Base-by-base conservation (phyloP, 1,140 invertebrate species). In the Bombus pascuorum region DNA sequence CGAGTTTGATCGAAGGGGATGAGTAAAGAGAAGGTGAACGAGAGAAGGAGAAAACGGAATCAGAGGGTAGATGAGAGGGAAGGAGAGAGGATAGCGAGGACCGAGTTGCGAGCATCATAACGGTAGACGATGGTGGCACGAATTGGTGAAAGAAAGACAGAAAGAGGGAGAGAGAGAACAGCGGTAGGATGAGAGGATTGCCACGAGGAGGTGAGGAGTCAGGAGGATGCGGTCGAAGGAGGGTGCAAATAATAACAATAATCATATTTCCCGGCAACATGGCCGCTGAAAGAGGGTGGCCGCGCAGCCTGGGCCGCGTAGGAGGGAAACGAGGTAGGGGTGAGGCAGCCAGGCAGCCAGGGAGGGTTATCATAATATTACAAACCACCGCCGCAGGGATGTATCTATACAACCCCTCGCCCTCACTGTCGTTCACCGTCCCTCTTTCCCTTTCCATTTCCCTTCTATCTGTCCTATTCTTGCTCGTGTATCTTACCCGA, bases 161-260 rank as follows among this genome's bases (percentile, higher is more conserved):
- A 44, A 57, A 53, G 44, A 53, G 84, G 74, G 68, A 74, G 86
- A 78, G 86, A 78, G 65, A 70, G 78, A 71, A 76, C 66, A 70
- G 76, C 83, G 87, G 77, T 68, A 85, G 88, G 87, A 89, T 83
- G 89, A 87, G 68, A 90, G 82, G 89, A 77, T 83, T 85, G 90
- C 87, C 75, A 88, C 82, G 83, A 85, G 86, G 88, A 86, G 89
- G 88, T 85, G 92, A 92, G 89, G 91, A 92, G 91, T 91, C 91
- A 91, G 91, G 91, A 92, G 91, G 90, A 92, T 92, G 91, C 89
- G 91, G 87, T 83, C 89, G 90, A 91, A 93, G 93, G 93, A 94
- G 94, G 94, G 92, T 93, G 92, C 93, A 94, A 95, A 94, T 95
- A 95, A 95, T 95, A 95, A 95, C 94, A 95, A 95, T 95, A 95